Evolutionary conservation across 2,113 vertebrate genomes (phyloP), one percentile per base, ranked within the genome.

Genomic region (Desmodus rotundus): DNA sequence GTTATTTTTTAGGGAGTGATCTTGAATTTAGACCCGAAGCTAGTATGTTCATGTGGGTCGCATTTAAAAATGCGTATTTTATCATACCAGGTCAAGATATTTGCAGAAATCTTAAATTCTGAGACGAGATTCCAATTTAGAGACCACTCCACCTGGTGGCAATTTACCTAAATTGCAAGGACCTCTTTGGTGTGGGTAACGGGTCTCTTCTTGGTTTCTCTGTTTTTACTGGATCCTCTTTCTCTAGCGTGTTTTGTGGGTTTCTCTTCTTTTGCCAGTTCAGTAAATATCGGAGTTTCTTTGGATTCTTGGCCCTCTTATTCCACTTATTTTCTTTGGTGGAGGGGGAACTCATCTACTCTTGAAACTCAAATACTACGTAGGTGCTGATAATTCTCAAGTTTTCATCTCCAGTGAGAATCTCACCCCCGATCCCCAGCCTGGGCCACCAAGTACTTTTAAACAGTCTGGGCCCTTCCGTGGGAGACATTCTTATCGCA

Each of bases 121-220:
- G 54, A 81, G 41, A 33, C 47, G 22, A 90, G 74, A 81, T 41
- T 63, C 80, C 28, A 82, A 82, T 63, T 82, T 82, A 45, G 80
- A 63, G 31, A 56, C 47, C 41, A 89, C 95, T 87, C 96, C 95
- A 91, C 80, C 96, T 97, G 83, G 87, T 97, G 95, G 95, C 56
- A 31, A 38, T 93, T 76, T 96, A 96, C 96, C 96, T 97, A 82
- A 95, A 97, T 84, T 97, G 65, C 89, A 97, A 54, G 63, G 54
- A n/a, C 38, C 20, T 89, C 26, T 76, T n/a, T 10, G 36, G 52
- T 10, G 0, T 54, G 1, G 17, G 36, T 47, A 67, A 74, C n/a
- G 15, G 0, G n/a, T n/a, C 22, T 56, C 7, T 77, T n/a, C 31
- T n/a, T 45, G 50, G 16, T 61, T 47, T 41, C 58, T 87, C 28